These are phyloP conservation scores for Fundulus diaphanus DNA, from an alignment of 2,797 vertebrate species.

Conservation along the genomic window DNA sequence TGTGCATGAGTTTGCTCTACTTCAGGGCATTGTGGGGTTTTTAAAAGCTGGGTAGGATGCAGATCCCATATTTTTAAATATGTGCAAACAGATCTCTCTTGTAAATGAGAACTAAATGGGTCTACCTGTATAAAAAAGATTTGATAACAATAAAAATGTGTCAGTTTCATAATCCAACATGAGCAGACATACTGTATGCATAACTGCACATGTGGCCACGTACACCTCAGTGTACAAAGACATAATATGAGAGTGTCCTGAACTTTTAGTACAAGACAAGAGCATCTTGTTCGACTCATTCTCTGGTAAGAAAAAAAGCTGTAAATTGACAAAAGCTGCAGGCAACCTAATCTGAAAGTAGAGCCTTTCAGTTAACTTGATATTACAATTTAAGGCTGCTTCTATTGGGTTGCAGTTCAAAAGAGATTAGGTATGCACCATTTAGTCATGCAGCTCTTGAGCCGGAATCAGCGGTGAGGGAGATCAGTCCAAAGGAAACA, in stretches of 20 bases:
- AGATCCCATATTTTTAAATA: slow-evolving; percentile 36
- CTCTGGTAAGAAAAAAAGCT: slow-evolving; percentile 20
- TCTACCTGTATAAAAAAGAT: too few relatives aligned
- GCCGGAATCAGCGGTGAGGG: slow-evolving; percentile 73
- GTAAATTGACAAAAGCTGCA: slow-evolving; percentile 63
- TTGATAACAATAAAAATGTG: too few relatives aligned
- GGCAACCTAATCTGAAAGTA: slow-evolving; percentile 77
- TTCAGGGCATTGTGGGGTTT: slow-evolving; percentile 63
- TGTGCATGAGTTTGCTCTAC: slow-evolving; percentile 54
- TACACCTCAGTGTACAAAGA: neutral
- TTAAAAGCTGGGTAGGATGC: slow-evolving; percentile 39
- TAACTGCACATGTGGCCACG: neutral
- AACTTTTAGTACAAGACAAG: slow-evolving; percentile 18
- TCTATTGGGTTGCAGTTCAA: slow-evolving; percentile 78
- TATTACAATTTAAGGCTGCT: slow-evolving; percentile 73
- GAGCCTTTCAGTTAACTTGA: slow-evolving; percentile 74
- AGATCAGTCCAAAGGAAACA: slow-evolving; percentile 76
- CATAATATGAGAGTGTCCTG: slow-evolving; percentile 21
- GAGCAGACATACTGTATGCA: too few relatives aligned
- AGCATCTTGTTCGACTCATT: slow-evolving; percentile 22
- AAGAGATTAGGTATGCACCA: slow-evolving; percentile 78
- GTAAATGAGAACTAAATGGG: too few relatives aligned
- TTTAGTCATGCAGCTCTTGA: slow-evolving; percentile 78
- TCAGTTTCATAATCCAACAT: too few relatives aligned
- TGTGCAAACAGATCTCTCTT: too few relatives aligned